These are phyloP conservation scores for Hypena proboscidalis DNA, from an alignment of 2,888 invertebrate species.

Conservation along the genomic window DNA sequence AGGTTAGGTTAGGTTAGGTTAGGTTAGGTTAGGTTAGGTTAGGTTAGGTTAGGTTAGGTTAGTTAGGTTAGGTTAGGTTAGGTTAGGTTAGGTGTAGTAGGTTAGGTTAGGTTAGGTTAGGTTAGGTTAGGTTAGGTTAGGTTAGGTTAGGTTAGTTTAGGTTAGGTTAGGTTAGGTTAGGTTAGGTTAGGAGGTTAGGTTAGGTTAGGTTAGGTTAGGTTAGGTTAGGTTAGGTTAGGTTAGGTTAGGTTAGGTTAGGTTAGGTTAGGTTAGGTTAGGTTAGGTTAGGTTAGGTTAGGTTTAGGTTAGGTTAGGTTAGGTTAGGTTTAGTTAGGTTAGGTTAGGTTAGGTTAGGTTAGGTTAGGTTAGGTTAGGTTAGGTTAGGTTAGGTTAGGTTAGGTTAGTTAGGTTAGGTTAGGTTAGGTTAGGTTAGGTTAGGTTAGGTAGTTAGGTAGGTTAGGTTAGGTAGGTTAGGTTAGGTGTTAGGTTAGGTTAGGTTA, in stretches of 20 bases:
- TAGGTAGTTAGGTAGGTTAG: conserved; percentile 23
- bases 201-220: conserved; percentile 24
- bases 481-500: conserved; percentile 18
- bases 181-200: conserved; percentile 10
- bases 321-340: too few relatives aligned
- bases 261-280: conserved; percentile 19
- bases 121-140: conserved; percentile 12
- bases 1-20: conserved; percentile 15
- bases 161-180: conserved; percentile 23
- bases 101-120: conserved; percentile 21
- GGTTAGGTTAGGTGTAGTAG: conserved; percentile 14
- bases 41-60: too few relatives aligned
- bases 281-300: too few relatives aligned
- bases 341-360: too few relatives aligned
- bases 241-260: too few relatives aligned
- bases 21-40: conserved; percentile 12
- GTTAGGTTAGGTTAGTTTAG: conserved; percentile 12
- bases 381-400: conserved; percentile 24
- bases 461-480: conserved; percentile 23
- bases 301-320: conserved; percentile 16
- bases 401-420: conserved; percentile 26
- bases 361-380: too few relatives aligned
- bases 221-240: conserved; percentile 11
- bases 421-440: conserved; percentile 29
- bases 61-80: conserved; percentile 4